phyloP scores from a whole-genome alignment of 2,113 vertebrate genomes.

The Motacilla tschutschensis region DNA sequence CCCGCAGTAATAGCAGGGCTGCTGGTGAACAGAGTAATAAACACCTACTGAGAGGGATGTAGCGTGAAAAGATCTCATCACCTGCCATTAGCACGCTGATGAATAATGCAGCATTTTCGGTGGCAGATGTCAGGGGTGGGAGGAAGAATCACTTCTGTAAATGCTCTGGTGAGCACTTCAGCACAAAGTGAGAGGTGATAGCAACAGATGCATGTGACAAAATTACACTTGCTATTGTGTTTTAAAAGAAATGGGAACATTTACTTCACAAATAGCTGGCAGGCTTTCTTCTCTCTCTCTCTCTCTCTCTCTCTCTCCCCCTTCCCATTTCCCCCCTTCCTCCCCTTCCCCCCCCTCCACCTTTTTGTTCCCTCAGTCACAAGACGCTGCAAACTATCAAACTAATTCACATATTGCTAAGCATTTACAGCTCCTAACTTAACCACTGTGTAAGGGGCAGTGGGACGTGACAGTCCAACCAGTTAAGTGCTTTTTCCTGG shows the following conservation, averaged over 20 bases:
- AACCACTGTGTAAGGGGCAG: background rate
- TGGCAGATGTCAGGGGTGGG: constrained; percentile 83
- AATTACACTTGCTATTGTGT: constrained; percentile 79
- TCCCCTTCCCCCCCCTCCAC: background rate
- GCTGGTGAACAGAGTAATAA: constrained; percentile 86
- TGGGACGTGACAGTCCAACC: background rate
- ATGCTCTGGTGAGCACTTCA: constrained; percentile 81
- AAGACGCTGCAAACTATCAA: constrained; percentile 34
- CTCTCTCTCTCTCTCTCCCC: background rate
- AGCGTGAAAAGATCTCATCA: constrained; percentile 87
- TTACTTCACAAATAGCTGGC: constrained; percentile 72
- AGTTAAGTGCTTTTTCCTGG: background rate
- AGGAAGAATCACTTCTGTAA: constrained; percentile 77
- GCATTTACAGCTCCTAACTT: background rate
- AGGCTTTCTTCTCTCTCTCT: constrained; percentile 37
- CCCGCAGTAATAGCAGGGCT: constrained; percentile 80
- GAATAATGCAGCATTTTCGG: constrained; percentile 84
- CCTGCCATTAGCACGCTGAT: constrained; percentile 84
- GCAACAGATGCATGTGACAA: constrained; percentile 81
- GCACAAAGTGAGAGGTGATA: constrained; percentile 77
- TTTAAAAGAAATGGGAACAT: constrained; percentile 77
- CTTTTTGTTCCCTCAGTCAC: constrained; percentile 26
- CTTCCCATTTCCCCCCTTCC: background rate
- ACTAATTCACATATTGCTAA: constrained; percentile 22
- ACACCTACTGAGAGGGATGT: constrained; percentile 85